Evolutionary conservation across 1,140 invertebrate species (phyloP).

Genomic region (Himalopsyche phryganea): DNA sequence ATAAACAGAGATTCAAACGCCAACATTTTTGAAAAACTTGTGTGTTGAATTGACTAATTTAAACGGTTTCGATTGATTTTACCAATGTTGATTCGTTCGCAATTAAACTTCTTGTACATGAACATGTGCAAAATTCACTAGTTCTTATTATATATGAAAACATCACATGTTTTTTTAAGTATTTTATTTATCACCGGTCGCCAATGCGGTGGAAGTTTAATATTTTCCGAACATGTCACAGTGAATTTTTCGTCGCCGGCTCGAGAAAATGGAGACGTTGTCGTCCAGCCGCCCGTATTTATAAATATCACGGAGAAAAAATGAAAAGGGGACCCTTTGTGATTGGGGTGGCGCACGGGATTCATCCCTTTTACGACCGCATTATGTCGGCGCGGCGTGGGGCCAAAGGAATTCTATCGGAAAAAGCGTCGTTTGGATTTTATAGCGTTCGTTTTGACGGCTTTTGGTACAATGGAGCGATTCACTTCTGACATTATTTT

Average conservation of each 20-base stretch:
- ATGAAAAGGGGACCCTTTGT: constrained; percentile 24
- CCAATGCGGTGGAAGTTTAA: not conserved
- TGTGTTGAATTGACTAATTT: too few species aligned
- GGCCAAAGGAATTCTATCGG: constrained; percentile 16
- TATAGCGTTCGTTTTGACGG: constrained; percentile 20
- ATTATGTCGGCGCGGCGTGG: constrained; percentile 14
- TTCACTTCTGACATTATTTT: constrained; percentile 10
- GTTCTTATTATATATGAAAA: too few species aligned
- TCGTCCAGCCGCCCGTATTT: constrained; percentile 9
- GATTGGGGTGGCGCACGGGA: constrained; percentile 10
- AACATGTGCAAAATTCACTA: too few species aligned
- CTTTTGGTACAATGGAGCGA: constrained; percentile 5
- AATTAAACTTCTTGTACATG: too few species aligned
- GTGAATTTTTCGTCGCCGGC: not conserved
- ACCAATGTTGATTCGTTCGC: too few species aligned
- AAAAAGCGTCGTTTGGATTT: constrained; percentile 31
- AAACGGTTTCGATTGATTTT: too few species aligned
- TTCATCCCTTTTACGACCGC: constrained; percentile 14
- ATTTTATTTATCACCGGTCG: too few species aligned
- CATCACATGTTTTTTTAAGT: too few species aligned
- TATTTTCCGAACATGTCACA: not conserved
- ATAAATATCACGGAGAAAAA: constrained; percentile 23
- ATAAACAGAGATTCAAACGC: too few species aligned
- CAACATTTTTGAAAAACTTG: too few species aligned
- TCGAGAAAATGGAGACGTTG: not conserved